Evolutionary conservation across 2,888 invertebrate species (phyloP).

Genomic region (Dichetophora obliterata): DNA sequence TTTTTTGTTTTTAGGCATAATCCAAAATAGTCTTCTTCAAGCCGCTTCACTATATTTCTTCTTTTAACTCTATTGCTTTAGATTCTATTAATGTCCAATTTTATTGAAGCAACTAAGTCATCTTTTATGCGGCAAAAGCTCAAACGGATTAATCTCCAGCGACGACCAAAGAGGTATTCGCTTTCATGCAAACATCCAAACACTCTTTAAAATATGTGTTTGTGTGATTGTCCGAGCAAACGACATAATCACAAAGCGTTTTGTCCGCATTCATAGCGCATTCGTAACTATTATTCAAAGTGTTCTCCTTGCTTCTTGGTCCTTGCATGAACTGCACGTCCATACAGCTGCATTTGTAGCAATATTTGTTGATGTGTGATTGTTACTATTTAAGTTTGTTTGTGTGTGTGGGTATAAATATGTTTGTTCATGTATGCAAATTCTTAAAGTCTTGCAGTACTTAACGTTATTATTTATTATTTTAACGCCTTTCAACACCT

Average conservation of each 20-base stretch:
- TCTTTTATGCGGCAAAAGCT: conserved; percentile 61
- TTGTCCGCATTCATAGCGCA: conserved; percentile 51
- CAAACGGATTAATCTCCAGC: not conserved
- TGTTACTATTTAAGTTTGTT: conserved; percentile 23
- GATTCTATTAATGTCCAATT: conserved; percentile 17
- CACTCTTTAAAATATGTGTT: too few relatives aligned
- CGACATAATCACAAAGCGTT: conserved; percentile 53
- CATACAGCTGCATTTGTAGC: conserved; percentile 1
- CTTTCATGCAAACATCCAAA: too few relatives aligned
- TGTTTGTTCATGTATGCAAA: conserved; percentile 59
- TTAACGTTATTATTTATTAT: conserved; percentile 67
- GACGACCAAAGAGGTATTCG: not conserved
- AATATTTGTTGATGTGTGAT: too few relatives aligned
- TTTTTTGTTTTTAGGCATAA: too few relatives aligned
- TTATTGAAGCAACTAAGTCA: conserved; percentile 9
- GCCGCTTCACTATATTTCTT: too few relatives aligned
- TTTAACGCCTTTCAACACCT: conserved; percentile 65
- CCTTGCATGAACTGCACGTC: conserved; percentile 38
- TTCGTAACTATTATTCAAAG: conserved; percentile 61
- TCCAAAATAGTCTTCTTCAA: too few relatives aligned
- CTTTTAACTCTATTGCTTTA: not conserved
- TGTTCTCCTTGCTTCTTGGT: conserved; percentile 42
- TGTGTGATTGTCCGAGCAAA: not conserved
- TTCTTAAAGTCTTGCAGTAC: conserved; percentile 63
- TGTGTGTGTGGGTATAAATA: conserved; percentile 44